Percentiles rank a stretch among this genome's conserved stretches.
Conservation (phyloP, 2,113 vertebrate genomes). For the Psophia crepitans region DNA sequence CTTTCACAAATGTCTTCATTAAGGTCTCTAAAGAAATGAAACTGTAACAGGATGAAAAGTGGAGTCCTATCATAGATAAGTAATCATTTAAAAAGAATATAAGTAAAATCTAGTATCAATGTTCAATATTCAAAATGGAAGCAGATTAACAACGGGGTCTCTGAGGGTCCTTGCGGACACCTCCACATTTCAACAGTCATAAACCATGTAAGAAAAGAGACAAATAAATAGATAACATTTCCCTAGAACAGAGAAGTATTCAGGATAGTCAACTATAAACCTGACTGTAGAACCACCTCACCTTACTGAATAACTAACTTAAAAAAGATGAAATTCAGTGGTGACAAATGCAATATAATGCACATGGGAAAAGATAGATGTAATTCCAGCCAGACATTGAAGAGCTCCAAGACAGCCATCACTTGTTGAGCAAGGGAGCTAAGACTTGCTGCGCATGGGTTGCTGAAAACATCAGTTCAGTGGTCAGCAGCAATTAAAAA, state of each 20-base stretch:
- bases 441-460: not conserved
- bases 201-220: not conserved
- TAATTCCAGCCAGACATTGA: not conserved
- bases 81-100: not conserved
- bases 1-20: not conserved
- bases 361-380: not conserved
- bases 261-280: not conserved
- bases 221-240: not conserved
- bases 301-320: not conserved
- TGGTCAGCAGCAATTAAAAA: not conserved
- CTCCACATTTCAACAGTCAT: not conserved
- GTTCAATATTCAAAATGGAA: not conserved
- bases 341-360: not conserved
- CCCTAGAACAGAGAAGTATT: not conserved
- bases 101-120: not conserved
- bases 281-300: not conserved
- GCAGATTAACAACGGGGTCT: not conserved
- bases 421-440: not conserved
- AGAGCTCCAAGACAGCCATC: not conserved
- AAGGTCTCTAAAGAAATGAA: not conserved
- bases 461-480: not conserved
- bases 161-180: not conserved
- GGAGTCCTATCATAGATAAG: not conserved
- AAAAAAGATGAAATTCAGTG: not conserved
- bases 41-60: not conserved